Conservation (phyloP, 2,797 vertebrate species). For the Sparus aurata region DNA sequence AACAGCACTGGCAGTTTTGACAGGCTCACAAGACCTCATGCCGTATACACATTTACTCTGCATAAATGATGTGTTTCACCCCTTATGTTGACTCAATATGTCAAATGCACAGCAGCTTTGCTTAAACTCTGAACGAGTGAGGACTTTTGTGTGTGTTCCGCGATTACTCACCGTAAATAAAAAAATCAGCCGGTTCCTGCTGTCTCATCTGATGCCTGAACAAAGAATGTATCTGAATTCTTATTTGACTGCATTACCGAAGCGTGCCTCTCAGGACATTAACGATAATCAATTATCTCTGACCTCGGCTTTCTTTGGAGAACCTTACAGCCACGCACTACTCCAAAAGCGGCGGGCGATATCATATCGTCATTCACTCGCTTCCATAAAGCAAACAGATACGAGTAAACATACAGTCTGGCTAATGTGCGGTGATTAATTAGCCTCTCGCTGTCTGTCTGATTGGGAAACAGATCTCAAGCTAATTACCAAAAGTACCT, state of each 20-base stretch:
- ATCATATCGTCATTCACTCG: slow-evolving; percentile 7
- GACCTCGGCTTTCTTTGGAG: slow-evolving; percentile 37
- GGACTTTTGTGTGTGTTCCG: slow-evolving; percentile 1
- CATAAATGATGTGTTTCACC: slow-evolving; percentile 12
- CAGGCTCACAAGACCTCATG: slow-evolving; percentile 37
- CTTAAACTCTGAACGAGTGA: neutral
- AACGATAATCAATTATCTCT: slow-evolving; percentile 54
- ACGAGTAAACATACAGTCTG: slow-evolving; percentile 51
- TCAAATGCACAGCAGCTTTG: neutral
- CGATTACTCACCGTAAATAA: slow-evolving; percentile 30
- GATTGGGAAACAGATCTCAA: slow-evolving; percentile 68
- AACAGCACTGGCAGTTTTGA: slow-evolving; percentile 29
- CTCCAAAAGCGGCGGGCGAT: slow-evolving; percentile 20
- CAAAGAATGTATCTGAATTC: slow-evolving; percentile 24
- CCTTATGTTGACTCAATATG: slow-evolving; percentile 6
- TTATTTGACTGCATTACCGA: slow-evolving; percentile 7
- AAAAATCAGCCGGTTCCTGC: slow-evolving; percentile 16
- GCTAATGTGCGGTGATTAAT: slow-evolving; percentile 76
- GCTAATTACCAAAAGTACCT: slow-evolving; percentile 74
- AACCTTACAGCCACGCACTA: slow-evolving; percentile 31
- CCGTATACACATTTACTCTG: neutral
- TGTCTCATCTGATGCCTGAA: slow-evolving; percentile 31
- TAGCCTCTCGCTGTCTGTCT: slow-evolving; percentile 63
- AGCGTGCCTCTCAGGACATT: slow-evolving; percentile 18
- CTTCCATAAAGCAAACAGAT: slow-evolving; percentile 59